Base-by-base conservation (phyloP, 2,113 vertebrate genomes). In the Strix aluco region DNA sequence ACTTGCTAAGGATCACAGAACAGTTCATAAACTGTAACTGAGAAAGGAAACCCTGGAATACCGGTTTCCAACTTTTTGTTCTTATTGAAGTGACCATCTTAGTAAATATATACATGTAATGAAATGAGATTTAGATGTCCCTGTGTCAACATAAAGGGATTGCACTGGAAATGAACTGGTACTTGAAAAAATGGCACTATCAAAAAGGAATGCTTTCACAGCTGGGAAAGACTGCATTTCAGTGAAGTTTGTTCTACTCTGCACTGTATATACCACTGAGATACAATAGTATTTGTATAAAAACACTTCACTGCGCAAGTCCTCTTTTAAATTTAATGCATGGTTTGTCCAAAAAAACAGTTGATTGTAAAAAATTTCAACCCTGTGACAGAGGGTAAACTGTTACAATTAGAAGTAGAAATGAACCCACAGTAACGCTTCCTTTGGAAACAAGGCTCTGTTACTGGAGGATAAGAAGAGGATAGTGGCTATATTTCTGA, bases 101-200 rank as follows among this genome's bases (percentile, higher is more conserved):
- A 96, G 30, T 90, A 92, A 94, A 95, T 79, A 80, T 7, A 58
- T 77, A n/a, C 23, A 65, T 85, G 92, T 36, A 96, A 87, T 77
- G 42, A 91, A 89, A 86, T 70, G 32, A 65, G 57, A 94, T 97
- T 62, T 94, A 73, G n/a, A 73, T 55, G 22, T 90, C 16, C 18
- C 23, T 62, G 51, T 42, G 78, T 94, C 91, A 92, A 95, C 62
- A 59, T 62, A 95, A 95, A 95, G 78, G 88, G 51, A 49, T 55
- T 91, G 30, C 62, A 47, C 82, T 74, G 42, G 58, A 91, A 85
- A 67, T 75, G 25, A 86, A 72, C 38, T 46, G 42, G 14, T 88
- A 36, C 22, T 77, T 92, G 6, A 15, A 81, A 91, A 94, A 91
- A 81, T 58, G 32, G 29, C n/a, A 34, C 23, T 67, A 63, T 81